Evolutionary conservation across 2,113 vertebrate species (phyloP), one percentile per base, ranked within the genome.

Genomic region (Sturnus vulgaris): DNA sequence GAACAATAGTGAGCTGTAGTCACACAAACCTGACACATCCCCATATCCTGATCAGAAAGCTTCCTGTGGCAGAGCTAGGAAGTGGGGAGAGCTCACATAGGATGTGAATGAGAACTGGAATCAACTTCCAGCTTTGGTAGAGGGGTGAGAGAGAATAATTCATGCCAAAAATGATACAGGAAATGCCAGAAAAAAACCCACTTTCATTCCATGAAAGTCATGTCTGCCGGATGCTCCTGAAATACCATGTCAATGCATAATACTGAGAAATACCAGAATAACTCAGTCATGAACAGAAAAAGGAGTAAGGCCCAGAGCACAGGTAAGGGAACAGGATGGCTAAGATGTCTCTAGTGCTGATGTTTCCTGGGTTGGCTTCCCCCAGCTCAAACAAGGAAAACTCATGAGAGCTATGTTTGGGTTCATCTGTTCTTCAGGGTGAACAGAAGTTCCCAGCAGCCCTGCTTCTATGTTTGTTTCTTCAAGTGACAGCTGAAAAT

Each of bases 1-100:
- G 72, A 95, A 95, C 92, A 92, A 92, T 92, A 70, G 80, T 68
- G 78, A 95, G 37, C 92, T 96, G 91, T 40, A 94, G 95, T 81
- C 79, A 91, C 95, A 85, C 79, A 91, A 31, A 84, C 78, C 49
- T 84, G 95, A 91, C 44, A 86, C 70, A 84, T 85, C 10, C 42
- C 73, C 56, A 5, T 77, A 71, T 82, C 47, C 91, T 52, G 57
- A 3, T 71, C 85, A 72, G 66, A 81, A 86, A 56, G 72, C 86
- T 97, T 97, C 96, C 96, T 94, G 78, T 90, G 82, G 31, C 81
- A 46, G n/a, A 79, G 63, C 81, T 79, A 71, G 52, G 66, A 70
- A 78, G 56, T 46, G 69, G 12, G 40, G 69, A 92, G 86, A 97
- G 75, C 95, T 93, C 88, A 64, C 2, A 4, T 13, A 39, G 37